Evolutionary conservation across 2,797 vertebrate genomes (phyloP), one percentile per base, ranked within the genome.

Genomic region (Hemibagrus guttatus): DNA sequence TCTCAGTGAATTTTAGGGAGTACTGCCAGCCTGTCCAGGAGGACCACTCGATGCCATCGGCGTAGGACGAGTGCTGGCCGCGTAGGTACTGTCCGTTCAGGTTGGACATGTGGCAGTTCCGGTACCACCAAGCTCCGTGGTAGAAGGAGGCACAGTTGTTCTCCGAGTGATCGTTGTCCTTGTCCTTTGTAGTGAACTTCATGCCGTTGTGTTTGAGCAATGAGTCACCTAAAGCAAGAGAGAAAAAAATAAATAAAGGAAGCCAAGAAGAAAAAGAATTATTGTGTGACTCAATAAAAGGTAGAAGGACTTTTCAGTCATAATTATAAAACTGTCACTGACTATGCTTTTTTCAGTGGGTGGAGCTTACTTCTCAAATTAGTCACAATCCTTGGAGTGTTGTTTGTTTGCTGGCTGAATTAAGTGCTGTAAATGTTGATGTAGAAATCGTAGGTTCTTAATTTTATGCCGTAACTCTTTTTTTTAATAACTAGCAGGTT

Each of bases 1-100:
- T 99, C 94, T 99, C 98, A 0, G 97, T 96, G 93, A 97, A 98
- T 88, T 96, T 96, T 84, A 99, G 97, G 0, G 98, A 99, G 89
- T 99, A 99, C 93, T 98, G 97, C 98, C 98, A 99, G 80, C 98
- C 97, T 0, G 97, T 99, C 98, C 97, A 98, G 86, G 97, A 98
- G 80, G 97, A 98, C 98, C 98, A 99, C 94, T 99, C 97, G 26
- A 99, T 95, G 1, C 98, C 97, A 0, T 99, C 97, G 0, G 98
- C 97, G 0, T 99, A 99, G 88, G 98, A 99, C 76, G 97, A 94
- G 76, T 99, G 97, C 63, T 97, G 96, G 66, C 98, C 97, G 0
- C 91, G 93, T 83, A 99, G 95, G 94, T 98, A 99, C 93, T 97
- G 97, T 54, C 98, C 98, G 0, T 99, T 99, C 89, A 99, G 96